Base-by-base conservation (phyloP, 1,140 invertebrate species). In the Heliconius melpomene region DNA sequence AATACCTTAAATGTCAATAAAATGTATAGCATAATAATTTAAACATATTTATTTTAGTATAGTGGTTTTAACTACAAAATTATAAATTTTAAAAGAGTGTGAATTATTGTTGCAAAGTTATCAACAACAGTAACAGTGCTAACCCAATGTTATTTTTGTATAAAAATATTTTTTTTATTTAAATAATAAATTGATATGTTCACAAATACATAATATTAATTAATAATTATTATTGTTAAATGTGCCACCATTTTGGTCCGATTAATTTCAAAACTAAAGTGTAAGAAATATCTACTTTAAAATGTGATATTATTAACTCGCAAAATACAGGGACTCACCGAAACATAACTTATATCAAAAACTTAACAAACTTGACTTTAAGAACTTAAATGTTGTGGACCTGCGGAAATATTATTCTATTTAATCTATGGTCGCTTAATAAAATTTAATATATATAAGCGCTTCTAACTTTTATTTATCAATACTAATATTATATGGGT, bases 321-420 rank as follows among this genome's bases (percentile, higher is more conserved):
- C 60, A 66, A 77, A 57, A n/a, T 36, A 16, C 7, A 20, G 16
- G 40, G 72, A 89, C 88, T 89, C 88, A 89, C 88, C 88, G 82
- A 86, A 83, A 57, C 46, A 70, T 81, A 77, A 57, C 75, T 74
- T 74, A 81, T 82, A 81, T 26, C 78, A 75, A 77, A 82, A 80
- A 81, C 72, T 79, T 77, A 74, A 79, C 46, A 75, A 74, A 79
- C 60, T 75, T 72, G 78, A 79, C 32, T 79, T 20, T 80, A 89
- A 29, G 75, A 77, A 89, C 85, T 88, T 90, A 89, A 89, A 87
- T 86, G 88, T 91, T 89, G 77, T 66, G 60, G 91, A 92, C 91
- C 91, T 92, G 91, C 75, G 90, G 79, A 93, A 91, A 66, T 66
- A 66, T 66, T 66, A 66, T 29, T 13, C 26, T 13, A 7, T 66